These are phyloP conservation scores for Notocelia uddmanniana DNA, from an alignment of 2,888 invertebrate genomes.

Conservation along the genomic window DNA sequence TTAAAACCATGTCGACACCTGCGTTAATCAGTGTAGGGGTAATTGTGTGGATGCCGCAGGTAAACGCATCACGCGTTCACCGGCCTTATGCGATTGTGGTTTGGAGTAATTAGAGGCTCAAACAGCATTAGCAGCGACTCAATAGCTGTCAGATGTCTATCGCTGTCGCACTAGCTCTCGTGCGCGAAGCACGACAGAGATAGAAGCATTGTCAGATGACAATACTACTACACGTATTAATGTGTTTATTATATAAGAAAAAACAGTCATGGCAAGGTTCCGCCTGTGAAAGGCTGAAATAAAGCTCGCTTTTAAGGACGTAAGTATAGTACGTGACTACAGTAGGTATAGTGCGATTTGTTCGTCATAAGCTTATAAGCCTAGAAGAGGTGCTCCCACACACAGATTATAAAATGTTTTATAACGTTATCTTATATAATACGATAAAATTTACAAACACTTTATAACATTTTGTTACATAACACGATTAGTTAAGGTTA, in stretches of 20 bases:
- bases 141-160: not conserved
- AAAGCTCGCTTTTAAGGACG: not conserved
- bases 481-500: no score
- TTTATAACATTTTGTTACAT: no score
- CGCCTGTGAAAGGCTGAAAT: not conserved
- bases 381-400: no score
- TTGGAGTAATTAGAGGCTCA: constrained; percentile 7
- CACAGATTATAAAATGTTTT: no score
- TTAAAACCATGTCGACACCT: constrained; percentile 7
- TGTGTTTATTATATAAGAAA: no score
- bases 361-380: no score
- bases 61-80: constrained; percentile 7
- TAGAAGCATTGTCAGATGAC: not conserved
- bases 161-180: not conserved
- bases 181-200: not conserved
- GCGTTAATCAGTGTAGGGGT: not conserved
- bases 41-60: constrained; percentile 12
- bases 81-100: constrained; percentile 24
- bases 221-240: no score
- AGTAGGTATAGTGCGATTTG: no score
- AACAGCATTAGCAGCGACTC: not conserved
- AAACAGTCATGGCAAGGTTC: not conserved
- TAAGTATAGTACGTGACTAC: no score
- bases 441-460: no score
- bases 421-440: no score